Evolutionary conservation across 2,888 invertebrate species (phyloP).

Genomic region (Meteorus colon): DNA sequence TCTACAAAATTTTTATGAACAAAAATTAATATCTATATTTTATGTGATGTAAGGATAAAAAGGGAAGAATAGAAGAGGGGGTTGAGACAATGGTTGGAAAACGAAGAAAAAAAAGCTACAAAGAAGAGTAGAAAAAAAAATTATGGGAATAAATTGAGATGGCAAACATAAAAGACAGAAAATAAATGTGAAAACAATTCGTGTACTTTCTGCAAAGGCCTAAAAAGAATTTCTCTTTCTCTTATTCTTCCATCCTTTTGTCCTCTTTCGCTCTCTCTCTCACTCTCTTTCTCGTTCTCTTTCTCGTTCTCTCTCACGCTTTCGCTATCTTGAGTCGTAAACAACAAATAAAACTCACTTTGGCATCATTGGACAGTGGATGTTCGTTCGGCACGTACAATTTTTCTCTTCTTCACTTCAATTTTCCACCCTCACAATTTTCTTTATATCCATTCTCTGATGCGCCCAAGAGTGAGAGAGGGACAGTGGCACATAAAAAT

Average conservation of each 20-base stretch:
- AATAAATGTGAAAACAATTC: constrained; percentile 35
- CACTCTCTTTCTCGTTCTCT: too few relatives aligned
- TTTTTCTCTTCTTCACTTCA: not conserved
- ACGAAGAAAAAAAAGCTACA: not conserved
- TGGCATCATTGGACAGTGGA: constrained; percentile 8
- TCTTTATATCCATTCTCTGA: not conserved
- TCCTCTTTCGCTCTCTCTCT: too few relatives aligned
- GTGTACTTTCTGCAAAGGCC: constrained; percentile 40
- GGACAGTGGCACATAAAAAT: constrained; percentile 28
- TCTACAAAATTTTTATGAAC: too few relatives aligned
- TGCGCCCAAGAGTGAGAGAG: constrained; percentile 15
- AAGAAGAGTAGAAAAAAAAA: not conserved
- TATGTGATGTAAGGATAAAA: too few relatives aligned
- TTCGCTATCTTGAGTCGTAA: not conserved
- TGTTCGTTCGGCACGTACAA: constrained; percentile 36
- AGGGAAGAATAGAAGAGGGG: too few relatives aligned
- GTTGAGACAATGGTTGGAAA: too few relatives aligned
- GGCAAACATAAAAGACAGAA: constrained; percentile 18
- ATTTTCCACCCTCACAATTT: not conserved
- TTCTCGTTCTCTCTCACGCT: too few relatives aligned
- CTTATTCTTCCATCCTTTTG: too few relatives aligned
- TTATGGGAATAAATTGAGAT: not conserved
- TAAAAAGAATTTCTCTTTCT: constrained; percentile 8
- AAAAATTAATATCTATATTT: too few relatives aligned
- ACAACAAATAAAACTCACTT: constrained; percentile 7